Evolutionary conservation across 2,113 vertebrate genomes (phyloP).

Genomic region (Fukomys damarensis): DNA sequence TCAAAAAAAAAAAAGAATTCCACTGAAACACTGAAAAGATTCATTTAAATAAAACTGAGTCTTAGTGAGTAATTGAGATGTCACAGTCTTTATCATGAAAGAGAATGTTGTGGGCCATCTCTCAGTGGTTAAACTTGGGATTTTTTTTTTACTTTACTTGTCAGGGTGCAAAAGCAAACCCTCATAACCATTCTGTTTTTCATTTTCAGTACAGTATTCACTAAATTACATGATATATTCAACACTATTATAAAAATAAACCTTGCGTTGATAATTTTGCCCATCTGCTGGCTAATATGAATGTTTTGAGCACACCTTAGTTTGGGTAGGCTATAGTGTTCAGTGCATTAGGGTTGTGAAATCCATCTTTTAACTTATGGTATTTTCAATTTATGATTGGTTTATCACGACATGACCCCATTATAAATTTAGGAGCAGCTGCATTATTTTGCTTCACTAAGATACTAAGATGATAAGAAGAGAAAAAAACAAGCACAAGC

Average conservation of each 20-base stretch:
- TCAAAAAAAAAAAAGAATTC: not conserved
- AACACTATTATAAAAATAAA: not conserved
- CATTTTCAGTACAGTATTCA: not conserved
- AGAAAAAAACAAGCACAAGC: no score
- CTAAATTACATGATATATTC: not conserved
- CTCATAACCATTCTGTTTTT: not conserved
- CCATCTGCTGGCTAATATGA: not conserved
- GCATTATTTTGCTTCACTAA: not conserved
- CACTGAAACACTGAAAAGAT: not conserved
- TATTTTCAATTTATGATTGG: not conserved
- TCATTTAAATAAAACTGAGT: not conserved
- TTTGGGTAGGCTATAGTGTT: not conserved
- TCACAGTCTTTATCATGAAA: no score
- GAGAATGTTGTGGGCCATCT: not conserved
- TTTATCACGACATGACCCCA: not conserved
- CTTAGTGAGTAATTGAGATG: not conserved
- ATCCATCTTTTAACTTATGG: not conserved
- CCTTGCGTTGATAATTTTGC: not conserved
- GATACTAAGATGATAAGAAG: not conserved
- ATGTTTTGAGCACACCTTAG: no score
- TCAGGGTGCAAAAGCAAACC: not conserved
- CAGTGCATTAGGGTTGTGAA: not conserved
- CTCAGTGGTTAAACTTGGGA: not conserved
- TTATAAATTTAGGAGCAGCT: not conserved
- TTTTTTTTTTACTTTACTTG: not conserved